A percentile compares a stretch with the other conserved stretches of the same genome.
Conservation (phyloP, 2,797 vertebrate species). For the Phoeniculus purpureus region DNA sequence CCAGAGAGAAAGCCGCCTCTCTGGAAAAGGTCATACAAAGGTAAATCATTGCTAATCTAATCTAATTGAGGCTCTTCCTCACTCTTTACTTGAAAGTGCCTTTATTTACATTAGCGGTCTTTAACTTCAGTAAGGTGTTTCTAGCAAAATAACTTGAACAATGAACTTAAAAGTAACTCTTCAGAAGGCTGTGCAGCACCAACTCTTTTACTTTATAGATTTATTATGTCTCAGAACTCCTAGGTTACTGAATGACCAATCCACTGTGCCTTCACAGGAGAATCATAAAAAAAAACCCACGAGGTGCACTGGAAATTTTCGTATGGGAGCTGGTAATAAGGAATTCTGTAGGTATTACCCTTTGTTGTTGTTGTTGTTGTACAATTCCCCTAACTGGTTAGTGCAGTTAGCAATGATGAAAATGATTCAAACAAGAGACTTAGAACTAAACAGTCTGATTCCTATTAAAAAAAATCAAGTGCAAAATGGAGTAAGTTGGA, state of each 20-base stretch:
- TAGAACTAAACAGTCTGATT: not conserved
- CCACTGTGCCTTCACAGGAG: not conserved
- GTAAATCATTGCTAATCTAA: not conserved
- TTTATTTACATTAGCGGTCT: not conserved
- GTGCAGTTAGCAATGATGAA: not conserved
- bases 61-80: not conserved
- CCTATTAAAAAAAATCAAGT: not conserved
- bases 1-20: not conserved
- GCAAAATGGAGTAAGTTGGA: slow-evolving; percentile 2
- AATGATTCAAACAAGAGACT: not conserved
- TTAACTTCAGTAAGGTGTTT: not conserved
- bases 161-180: not conserved
- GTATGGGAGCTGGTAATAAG: not conserved
- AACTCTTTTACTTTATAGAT: not conserved
- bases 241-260: not conserved
- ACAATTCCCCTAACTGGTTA: not conserved
- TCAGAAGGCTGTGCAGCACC: not conserved
- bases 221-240: not conserved
- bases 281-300: not conserved
- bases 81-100: not conserved
- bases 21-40: not conserved
- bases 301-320: not conserved
- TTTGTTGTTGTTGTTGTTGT: not conserved
- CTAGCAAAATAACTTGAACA: not conserved
- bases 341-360: not conserved